phyloP scores from a whole-genome alignment of 2,888 invertebrate species.

The Chironomus riparius region DNA sequence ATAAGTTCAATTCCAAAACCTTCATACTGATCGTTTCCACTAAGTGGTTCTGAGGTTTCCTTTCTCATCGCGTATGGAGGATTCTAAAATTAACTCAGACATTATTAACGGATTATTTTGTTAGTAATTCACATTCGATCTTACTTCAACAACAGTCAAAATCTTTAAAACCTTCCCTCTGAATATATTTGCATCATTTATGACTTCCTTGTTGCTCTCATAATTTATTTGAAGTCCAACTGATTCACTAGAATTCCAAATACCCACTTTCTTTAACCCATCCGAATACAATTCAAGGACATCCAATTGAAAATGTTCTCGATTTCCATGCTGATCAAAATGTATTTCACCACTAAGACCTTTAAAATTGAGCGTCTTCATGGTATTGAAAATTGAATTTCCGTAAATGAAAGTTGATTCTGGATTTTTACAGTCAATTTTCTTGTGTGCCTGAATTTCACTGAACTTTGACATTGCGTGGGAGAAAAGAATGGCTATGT shows the following conservation, averaged over 20 bases:
- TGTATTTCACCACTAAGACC: slow-evolving; percentile 86
- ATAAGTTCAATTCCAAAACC: slow-evolving; percentile 93
- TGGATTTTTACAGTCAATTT: slow-evolving; percentile 51
- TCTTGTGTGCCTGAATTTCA: slow-evolving; percentile 35
- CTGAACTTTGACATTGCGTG: slow-evolving; percentile 61
- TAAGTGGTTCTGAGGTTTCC: slow-evolving; percentile 70
- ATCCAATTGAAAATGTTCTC: slow-evolving; percentile 84
- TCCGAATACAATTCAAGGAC: slow-evolving; percentile 81
- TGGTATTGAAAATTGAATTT: slow-evolving; percentile 88
- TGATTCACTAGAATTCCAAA: slow-evolving; percentile 66
- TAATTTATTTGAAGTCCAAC: slow-evolving; percentile 57
- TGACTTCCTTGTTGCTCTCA: slow-evolving; percentile 39
- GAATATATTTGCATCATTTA: slow-evolving; percentile 32
- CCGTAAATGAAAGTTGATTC: slow-evolving; percentile 71
- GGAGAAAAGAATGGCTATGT: slow-evolving; percentile 67
- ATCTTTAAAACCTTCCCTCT: not conserved
- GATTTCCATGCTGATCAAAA: slow-evolving; percentile 88
- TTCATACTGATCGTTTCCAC: slow-evolving; percentile 87
- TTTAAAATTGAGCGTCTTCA: slow-evolving; percentile 84
- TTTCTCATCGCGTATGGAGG: slow-evolving; percentile 94
- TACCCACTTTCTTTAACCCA: slow-evolving; percentile 75
- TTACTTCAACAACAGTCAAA: not conserved
- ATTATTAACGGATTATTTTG: slow-evolving; percentile 70
- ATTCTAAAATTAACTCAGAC: slow-evolving; percentile 68
- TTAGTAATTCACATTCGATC: slow-evolving; percentile 52